Conservation (phyloP, 1,140 invertebrate genomes). For the Archegozetes longisetosus region DNA sequence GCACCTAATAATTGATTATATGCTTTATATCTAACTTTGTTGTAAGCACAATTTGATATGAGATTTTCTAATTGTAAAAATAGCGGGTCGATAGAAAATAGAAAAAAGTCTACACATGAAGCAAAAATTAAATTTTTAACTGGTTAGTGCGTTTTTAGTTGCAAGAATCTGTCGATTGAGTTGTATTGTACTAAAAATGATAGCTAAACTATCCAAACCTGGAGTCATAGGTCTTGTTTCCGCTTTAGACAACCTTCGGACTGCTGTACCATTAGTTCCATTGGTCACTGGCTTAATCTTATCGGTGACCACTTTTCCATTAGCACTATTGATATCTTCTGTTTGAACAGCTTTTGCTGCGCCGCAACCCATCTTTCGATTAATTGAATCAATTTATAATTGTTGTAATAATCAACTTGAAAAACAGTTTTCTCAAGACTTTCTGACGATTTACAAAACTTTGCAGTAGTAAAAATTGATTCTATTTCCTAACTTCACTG, state of each 20-base stretch:
- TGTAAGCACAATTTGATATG: no score
- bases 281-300: neutral
- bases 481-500: no score
- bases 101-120: neutral
- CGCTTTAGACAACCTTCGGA: neutral
- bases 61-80: neutral
- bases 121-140: neutral
- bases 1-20: neutral
- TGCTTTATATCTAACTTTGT: neutral
- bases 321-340: neutral
- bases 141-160: neutral
- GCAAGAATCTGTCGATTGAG: no score
- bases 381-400: no score
- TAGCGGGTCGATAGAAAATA: neutral
- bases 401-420: no score
- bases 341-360: neutral
- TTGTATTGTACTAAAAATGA: neutral
- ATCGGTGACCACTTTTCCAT: neutral
- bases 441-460: no score
- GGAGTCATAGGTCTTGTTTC: neutral
- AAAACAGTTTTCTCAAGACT: no score
- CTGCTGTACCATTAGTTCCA: neutral
- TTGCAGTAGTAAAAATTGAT: no score
- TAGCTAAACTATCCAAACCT: neutral
- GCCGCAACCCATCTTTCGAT: neutral